phyloP scores from a whole-genome alignment of 1,140 invertebrate species.

The Harpegnathos saltator region DNA sequence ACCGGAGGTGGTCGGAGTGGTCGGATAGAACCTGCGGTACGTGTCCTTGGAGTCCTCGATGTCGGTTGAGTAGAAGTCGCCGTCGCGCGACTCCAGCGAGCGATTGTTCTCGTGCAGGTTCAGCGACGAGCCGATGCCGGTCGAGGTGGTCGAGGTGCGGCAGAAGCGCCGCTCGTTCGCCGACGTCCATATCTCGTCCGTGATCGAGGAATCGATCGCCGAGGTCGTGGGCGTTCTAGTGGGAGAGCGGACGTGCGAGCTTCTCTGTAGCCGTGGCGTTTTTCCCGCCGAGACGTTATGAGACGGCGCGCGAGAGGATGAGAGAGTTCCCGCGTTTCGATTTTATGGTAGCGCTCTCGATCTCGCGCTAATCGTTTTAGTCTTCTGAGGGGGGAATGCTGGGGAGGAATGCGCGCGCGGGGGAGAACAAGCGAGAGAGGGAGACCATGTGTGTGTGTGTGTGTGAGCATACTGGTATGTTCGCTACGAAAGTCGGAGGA shows the following conservation, averaged over 20 bases:
- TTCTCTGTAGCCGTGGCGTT: constrained; percentile 20
- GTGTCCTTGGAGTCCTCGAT: constrained; percentile 78
- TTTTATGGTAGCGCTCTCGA: neutral
- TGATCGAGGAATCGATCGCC: constrained; percentile 76
- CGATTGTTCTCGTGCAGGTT: constrained; percentile 80
- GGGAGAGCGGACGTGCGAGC: constrained; percentile 37
- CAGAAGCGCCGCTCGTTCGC: constrained; percentile 77
- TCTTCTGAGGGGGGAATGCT: no score
- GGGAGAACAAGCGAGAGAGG: no score
- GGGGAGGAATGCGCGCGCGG: no score
- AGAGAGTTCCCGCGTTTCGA: neutral
- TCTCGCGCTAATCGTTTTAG: neutral
- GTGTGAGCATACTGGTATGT: no score
- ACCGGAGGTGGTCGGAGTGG: constrained; percentile 79
- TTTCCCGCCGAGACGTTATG: neutral
- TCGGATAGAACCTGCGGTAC: constrained; percentile 75
- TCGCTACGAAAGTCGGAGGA: neutral
- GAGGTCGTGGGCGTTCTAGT: constrained; percentile 80
- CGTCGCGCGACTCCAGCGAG: constrained; percentile 78
- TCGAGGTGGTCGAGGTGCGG: constrained; percentile 79
- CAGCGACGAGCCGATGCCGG: constrained; percentile 79
- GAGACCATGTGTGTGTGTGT: neutral
- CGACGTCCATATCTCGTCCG: constrained; percentile 81
- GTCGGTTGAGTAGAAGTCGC: constrained; percentile 79
- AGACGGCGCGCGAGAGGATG: neutral